Evolutionary conservation across 92 coral and sea anemone genomes (phyloP).

Genomic region (Parazoanthus atlanticus): DNA sequence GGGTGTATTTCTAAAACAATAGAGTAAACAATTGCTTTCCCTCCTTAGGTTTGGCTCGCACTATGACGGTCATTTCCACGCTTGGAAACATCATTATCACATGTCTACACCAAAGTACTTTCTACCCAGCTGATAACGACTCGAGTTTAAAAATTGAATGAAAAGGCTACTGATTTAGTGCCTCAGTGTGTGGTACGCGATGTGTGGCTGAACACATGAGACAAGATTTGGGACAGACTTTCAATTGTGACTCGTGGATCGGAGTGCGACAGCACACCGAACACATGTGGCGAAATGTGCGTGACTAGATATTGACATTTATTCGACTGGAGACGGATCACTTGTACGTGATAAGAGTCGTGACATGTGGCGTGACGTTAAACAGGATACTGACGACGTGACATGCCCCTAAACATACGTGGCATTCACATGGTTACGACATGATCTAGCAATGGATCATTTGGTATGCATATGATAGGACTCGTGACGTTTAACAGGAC

Average conservation of each 20-base stretch:
- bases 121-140: conserved; percentile 52
- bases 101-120: conserved; percentile 98
- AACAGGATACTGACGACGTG: too few relatives aligned
- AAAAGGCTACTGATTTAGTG: background rate
- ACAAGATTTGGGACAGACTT: background rate
- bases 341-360: too few relatives aligned
- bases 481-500: background rate
- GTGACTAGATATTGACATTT: background rate
- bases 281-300: background rate
- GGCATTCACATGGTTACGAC: too few relatives aligned
- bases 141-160: too few relatives aligned
- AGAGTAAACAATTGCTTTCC: too few relatives aligned
- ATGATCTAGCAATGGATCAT: too few relatives aligned
- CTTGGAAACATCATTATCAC: conserved; percentile 92
- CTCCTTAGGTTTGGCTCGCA: conserved; percentile 78
- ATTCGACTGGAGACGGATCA: background rate
- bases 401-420: too few relatives aligned
- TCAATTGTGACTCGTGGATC: background rate
- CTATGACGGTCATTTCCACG: conserved; percentile 73
- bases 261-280: background rate
- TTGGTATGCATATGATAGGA: background rate
- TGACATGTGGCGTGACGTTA: background rate
- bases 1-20: too few relatives aligned
- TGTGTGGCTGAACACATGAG: background rate
- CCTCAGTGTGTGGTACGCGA: too few relatives aligned